Conservation (phyloP, 2,797 vertebrate genomes). For the Amblyopsis hoosieri region DNA sequence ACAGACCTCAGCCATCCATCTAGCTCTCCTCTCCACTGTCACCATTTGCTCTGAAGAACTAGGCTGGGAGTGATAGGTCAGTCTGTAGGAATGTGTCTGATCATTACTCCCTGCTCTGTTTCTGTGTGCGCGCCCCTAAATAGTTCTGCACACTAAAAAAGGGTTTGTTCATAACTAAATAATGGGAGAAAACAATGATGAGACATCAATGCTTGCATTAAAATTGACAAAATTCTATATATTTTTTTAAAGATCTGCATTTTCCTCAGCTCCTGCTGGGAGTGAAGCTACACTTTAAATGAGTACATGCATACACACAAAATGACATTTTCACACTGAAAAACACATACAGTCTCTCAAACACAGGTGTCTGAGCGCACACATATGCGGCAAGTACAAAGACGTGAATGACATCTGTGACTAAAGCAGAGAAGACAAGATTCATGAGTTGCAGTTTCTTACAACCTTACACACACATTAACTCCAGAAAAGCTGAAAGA, state of each 20-base stretch:
- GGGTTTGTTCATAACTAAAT: too few relatives aligned
- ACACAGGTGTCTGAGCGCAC: neutral
- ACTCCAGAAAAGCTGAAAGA: neutral
- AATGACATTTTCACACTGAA: neutral
- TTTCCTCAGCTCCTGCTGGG: neutral
- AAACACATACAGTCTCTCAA: neutral
- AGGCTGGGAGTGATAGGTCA: neutral
- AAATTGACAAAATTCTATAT: too few relatives aligned
- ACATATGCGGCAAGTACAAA: neutral
- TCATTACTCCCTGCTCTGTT: neutral
- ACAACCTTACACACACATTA: conserved; percentile 4
- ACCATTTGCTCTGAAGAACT: neutral
- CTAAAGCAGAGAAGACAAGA: conserved; percentile 33
- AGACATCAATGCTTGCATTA: too few relatives aligned
- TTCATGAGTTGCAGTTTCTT: conserved; percentile 20
- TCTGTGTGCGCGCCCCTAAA: neutral
- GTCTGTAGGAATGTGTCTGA: neutral
- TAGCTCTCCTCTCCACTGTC: neutral
- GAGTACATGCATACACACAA: too few relatives aligned
- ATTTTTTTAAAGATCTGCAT: too few relatives aligned
- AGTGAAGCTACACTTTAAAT: neutral
- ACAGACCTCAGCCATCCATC: neutral
- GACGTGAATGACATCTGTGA: conserved; percentile 35
- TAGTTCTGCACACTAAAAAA: too few relatives aligned
- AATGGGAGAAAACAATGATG: too few relatives aligned